Percentiles rank a stretch among this genome's conserved stretches.
These are phyloP conservation scores for Pyrrhosoma nymphula DNA, from an alignment of 2,888 invertebrate species.

Conservation along the genomic window DNA sequence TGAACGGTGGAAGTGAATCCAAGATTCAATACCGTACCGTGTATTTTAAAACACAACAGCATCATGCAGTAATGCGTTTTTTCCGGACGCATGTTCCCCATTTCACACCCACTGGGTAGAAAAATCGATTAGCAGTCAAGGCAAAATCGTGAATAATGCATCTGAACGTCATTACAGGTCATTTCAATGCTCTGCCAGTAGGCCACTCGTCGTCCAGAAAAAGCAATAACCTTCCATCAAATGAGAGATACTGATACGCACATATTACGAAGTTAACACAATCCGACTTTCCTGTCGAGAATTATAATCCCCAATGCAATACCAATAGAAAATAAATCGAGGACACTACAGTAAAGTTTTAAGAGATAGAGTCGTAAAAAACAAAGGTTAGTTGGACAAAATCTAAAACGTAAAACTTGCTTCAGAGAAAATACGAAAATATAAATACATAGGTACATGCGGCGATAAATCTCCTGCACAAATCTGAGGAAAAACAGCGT, in stretches of 20 bases:
- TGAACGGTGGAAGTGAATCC: neutral
- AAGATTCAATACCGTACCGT: neutral
- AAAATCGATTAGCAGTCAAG: neutral
- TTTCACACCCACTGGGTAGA: neutral
- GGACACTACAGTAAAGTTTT: no score
- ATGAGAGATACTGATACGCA: neutral
- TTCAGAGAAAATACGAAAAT: no score
- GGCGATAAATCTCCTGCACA: no score
- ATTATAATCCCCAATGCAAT: neutral
- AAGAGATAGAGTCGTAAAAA: no score
- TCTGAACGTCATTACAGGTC: neutral
- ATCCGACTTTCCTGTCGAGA: neutral
- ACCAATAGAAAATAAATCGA: neutral
- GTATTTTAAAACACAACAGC: neutral
- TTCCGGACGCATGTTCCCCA: neutral
- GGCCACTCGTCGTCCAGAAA: neutral
- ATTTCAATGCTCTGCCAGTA: neutral
- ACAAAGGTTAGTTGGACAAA: no score
- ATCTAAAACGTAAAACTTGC: no score
- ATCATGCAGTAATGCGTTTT: neutral
- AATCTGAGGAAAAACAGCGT: no score
- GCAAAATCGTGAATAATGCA: conserved; percentile 31
- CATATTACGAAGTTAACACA: neutral
- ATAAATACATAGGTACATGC: no score
- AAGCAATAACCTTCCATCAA: conserved; percentile 5